phyloP scores from a whole-genome alignment of 1,140 invertebrate species.

The Oreohelix idahoensis region DNA sequence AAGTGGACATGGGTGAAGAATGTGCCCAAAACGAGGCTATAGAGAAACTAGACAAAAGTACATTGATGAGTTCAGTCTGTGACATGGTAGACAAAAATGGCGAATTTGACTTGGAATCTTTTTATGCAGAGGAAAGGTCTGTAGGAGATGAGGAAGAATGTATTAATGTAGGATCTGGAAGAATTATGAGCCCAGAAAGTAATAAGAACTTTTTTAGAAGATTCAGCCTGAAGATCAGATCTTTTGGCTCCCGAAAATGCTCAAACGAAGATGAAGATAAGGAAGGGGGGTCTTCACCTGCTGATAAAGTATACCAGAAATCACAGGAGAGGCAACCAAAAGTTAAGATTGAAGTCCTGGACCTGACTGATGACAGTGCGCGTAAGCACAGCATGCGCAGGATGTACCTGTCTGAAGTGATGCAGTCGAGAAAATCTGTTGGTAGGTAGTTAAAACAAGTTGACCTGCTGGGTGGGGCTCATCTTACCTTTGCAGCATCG shows the following conservation, averaged over 20 bases:
- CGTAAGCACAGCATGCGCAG: conserved; percentile 47
- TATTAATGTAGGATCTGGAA: not conserved
- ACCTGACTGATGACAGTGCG: conserved; percentile 53
- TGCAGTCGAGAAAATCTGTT: conserved; percentile 40
- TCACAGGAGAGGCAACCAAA: conserved; percentile 12
- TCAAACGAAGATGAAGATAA: conserved; percentile 45
- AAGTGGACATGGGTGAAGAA: not conserved
- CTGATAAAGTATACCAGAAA: not conserved
- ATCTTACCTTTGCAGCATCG: not conserved
- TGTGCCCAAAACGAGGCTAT: not conserved
- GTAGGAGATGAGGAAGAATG: not conserved
- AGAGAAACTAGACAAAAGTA: not conserved
- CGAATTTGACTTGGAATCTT: not conserved
- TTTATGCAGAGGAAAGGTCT: conserved; percentile 16
- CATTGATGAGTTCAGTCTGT: not conserved
- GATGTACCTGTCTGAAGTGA: conserved; percentile 53
- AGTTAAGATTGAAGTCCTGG: conserved; percentile 55
- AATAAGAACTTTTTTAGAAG: conserved; percentile 53
- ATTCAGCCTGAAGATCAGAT: conserved; percentile 61
- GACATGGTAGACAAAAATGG: not conserved
- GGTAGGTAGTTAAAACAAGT: conserved; percentile 40
- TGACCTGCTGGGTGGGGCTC: not conserved
- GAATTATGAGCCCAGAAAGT: conserved; percentile 21
- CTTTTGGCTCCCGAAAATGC: conserved; percentile 26
- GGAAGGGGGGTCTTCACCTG: not conserved